These are phyloP conservation scores for Mycalesis mineus DNA, from an alignment of 2,888 invertebrate species.

Conservation along the genomic window DNA sequence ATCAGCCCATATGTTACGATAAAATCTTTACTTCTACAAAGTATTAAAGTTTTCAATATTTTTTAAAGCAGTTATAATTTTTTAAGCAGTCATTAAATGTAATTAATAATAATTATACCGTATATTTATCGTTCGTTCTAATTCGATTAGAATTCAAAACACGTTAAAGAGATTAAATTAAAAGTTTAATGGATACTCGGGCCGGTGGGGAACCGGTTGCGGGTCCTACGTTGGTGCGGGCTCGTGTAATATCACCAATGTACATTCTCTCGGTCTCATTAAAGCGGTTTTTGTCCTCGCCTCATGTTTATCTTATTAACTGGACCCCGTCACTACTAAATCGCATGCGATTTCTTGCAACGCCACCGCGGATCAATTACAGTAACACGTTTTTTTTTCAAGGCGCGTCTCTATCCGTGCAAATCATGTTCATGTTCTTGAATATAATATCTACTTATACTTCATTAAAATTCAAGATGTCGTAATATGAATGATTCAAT, in stretches of 20 bases:
- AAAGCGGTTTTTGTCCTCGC: slow-evolving; percentile 57
- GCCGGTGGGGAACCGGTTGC: slow-evolving; percentile 39
- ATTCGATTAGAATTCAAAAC: slow-evolving; percentile 53
- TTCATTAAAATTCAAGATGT: neutral
- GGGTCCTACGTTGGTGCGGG: slow-evolving; percentile 42
- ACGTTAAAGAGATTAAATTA: slow-evolving; percentile 51
- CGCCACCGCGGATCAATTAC: slow-evolving; percentile 44
- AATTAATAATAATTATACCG: neutral
- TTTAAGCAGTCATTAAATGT: neutral
- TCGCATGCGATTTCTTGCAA: slow-evolving; percentile 49
- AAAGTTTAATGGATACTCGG: slow-evolving; percentile 47
- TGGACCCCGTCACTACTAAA: slow-evolving; percentile 45
- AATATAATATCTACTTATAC: neutral
- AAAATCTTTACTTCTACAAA: no score
- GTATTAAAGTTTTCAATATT: no score
- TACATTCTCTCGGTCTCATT: slow-evolving; percentile 61
- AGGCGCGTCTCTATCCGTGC: slow-evolving; percentile 8
- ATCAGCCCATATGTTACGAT: no score
- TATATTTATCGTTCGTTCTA: slow-evolving; percentile 39
- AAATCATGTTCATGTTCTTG: neutral
- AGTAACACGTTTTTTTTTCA: slow-evolving; percentile 29
- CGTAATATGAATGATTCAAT: no score
- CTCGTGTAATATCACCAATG: slow-evolving; percentile 55
- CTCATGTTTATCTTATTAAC: slow-evolving; percentile 61
- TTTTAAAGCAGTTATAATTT: neutral